These are phyloP conservation scores for Ailurus styani DNA, from an alignment of 2,113 vertebrate genomes.

Conservation along the genomic window DNA sequence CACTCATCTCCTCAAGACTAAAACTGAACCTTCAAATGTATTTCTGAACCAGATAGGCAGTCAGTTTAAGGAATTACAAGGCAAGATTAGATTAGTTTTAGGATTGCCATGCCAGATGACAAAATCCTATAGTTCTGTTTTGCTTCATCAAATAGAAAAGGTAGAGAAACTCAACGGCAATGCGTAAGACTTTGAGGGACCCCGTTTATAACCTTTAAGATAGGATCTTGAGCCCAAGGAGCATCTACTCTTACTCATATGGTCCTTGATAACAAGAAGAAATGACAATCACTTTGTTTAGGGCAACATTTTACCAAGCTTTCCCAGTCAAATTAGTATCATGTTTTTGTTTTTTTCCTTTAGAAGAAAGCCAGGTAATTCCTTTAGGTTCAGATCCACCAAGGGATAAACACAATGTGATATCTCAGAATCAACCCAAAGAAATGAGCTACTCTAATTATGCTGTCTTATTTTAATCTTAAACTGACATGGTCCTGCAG, in stretches of 20 bases:
- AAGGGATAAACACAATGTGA: not conserved
- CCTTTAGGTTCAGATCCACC: not conserved
- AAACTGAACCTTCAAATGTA: not conserved
- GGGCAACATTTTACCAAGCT: not conserved
- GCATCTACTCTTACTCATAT: not conserved
- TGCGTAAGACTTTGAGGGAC: not conserved
- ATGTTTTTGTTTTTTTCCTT: not conserved
- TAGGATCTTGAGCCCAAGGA: not conserved
- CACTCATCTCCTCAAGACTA: not conserved
- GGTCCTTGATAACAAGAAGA: not conserved
- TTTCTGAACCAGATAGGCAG: not conserved
- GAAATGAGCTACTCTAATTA: not conserved
- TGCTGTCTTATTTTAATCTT: not conserved
- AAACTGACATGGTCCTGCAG: not conserved
- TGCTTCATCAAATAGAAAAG: not conserved
- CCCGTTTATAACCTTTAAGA: not conserved
- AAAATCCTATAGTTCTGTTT: not conserved
- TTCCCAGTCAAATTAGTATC: not conserved
- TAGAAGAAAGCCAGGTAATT: not conserved
- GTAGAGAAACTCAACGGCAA: not conserved
- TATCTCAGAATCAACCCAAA: not conserved
- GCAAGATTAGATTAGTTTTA: not conserved
- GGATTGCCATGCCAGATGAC: not conserved
- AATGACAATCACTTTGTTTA: not conserved
- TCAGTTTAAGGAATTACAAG: not conserved